These are phyloP conservation scores for Myxocyprinus asiaticus DNA, from an alignment of 2,113 vertebrate species.

Conservation along the genomic window DNA sequence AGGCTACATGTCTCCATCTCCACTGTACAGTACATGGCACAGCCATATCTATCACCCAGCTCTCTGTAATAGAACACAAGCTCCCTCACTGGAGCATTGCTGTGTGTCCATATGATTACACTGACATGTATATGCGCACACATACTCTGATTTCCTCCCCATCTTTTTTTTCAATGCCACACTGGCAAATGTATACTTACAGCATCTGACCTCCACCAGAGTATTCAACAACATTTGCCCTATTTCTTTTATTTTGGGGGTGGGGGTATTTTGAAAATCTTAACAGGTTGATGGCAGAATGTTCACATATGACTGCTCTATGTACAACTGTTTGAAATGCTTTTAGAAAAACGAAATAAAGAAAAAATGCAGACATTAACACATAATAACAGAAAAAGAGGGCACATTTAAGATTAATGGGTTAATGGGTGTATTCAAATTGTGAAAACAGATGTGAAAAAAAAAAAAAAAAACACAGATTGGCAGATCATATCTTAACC, in stretches of 20 bases:
- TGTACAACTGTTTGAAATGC: neutral
- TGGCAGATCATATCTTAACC: slow-evolving; percentile 33
- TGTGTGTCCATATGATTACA: slow-evolving; percentile 56
- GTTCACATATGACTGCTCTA: neutral
- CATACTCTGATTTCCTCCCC: slow-evolving; percentile 59
- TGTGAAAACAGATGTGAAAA: slow-evolving; percentile 13
- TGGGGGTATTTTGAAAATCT: slow-evolving; percentile 7
- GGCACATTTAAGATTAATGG: neutral
- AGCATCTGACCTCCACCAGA: neutral
- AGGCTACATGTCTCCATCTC: neutral
- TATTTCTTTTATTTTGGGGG: too few relatives aligned
- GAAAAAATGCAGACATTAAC: slow-evolving; percentile 10
- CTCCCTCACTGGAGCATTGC: slow-evolving; percentile 68
- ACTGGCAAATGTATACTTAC: slow-evolving; percentile 11
- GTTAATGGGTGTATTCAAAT: slow-evolving; percentile 10
- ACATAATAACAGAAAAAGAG: slow-evolving; percentile 18
- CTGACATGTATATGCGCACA: neutral
- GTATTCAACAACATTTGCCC: too few relatives aligned
- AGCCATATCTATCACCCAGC: slow-evolving; percentile 51
- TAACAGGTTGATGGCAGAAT: neutral
- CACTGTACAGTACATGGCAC: slow-evolving; percentile 14
- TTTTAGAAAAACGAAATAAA: neutral
- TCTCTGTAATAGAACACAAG: slow-evolving; percentile 74
- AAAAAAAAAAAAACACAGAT: slow-evolving; percentile 18
- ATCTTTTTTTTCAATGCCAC: too few relatives aligned